Evolutionary conservation across 2,797 vertebrate species (phyloP).

Genomic region (Enteromius thamalakanensis): DNA sequence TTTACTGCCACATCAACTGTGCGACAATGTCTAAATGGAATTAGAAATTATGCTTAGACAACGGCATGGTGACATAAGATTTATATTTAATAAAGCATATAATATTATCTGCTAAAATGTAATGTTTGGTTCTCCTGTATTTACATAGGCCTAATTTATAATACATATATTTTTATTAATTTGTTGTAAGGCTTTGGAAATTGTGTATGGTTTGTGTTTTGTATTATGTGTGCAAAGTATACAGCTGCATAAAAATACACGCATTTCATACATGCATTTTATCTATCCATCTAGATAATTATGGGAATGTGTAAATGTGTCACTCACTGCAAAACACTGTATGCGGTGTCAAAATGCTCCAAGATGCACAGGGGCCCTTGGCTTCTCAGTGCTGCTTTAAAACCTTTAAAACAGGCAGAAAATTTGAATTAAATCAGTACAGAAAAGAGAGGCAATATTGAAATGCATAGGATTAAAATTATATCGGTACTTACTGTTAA

Average conservation of each 20-base stretch:
- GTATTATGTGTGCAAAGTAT: not conserved
- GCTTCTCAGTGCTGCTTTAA: conserved; percentile 79
- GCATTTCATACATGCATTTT: too few species aligned
- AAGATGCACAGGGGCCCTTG: conserved; percentile 84
- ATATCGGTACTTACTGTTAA: conserved; percentile 77
- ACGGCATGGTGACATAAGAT: not conserved
- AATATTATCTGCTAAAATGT: not conserved
- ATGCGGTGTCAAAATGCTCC: conserved; percentile 89
- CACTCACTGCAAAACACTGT: conserved; percentile 92
- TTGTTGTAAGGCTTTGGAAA: not conserved
- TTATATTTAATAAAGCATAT: not conserved
- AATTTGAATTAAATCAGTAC: not conserved
- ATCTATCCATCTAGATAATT: not conserved
- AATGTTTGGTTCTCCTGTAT: not conserved
- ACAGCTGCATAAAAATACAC: not conserved
- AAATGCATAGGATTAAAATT: not conserved
- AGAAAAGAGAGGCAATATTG: not conserved
- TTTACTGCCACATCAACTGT: conserved; percentile 78
- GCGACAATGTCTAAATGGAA: conserved; percentile 79
- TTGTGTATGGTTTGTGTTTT: not conserved
- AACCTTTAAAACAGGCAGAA: conserved; percentile 70
- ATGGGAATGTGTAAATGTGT: not conserved
- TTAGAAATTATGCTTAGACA: not conserved
- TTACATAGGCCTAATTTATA: not conserved
- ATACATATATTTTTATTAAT: not conserved